phyloP scores from a whole-genome alignment of 2,888 invertebrate species.

The Drosophila tanythrix region DNA sequence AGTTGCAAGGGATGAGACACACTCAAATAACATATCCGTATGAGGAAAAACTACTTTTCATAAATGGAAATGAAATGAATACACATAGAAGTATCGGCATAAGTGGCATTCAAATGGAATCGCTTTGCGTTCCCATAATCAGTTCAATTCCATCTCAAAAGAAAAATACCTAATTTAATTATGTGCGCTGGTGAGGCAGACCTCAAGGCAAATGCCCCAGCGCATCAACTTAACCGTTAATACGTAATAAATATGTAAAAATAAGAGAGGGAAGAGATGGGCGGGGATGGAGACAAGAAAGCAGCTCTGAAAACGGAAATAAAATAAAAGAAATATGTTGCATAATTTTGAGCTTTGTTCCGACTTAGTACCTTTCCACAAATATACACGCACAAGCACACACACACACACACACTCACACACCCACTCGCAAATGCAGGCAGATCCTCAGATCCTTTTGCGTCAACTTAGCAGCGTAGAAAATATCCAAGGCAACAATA shows the following conservation, averaged over 20 bases:
- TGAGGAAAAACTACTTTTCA: background rate
- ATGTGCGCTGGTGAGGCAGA: constrained; percentile 44
- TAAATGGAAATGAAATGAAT: constrained; percentile 1
- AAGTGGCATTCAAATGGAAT: constrained; percentile 19
- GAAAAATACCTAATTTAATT: constrained; percentile 68
- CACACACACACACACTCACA: constrained; percentile 11
- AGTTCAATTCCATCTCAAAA: constrained; percentile 53
- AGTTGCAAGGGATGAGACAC: no score
- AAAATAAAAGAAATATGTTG: constrained; percentile 81
- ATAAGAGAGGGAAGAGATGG: background rate
- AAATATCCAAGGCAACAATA: constrained; percentile 80
- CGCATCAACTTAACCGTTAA: constrained; percentile 56
- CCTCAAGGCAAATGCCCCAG: constrained; percentile 52
- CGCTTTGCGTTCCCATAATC: constrained; percentile 53
- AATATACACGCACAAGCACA: constrained; percentile 33
- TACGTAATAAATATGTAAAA: constrained; percentile 58
- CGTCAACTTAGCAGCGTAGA: constrained; percentile 80
- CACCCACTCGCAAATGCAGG: constrained; percentile 51
- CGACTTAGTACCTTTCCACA: constrained; percentile 80
- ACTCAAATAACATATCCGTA: background rate
- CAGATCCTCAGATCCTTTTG: constrained; percentile 78
- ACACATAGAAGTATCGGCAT: background rate
- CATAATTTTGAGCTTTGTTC: constrained; percentile 82
- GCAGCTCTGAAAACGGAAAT: constrained; percentile 53
- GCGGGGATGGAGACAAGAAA: constrained; percentile 22